Base-by-base conservation (phyloP, 2,888 invertebrate species). In the Axea sp. region DNA sequence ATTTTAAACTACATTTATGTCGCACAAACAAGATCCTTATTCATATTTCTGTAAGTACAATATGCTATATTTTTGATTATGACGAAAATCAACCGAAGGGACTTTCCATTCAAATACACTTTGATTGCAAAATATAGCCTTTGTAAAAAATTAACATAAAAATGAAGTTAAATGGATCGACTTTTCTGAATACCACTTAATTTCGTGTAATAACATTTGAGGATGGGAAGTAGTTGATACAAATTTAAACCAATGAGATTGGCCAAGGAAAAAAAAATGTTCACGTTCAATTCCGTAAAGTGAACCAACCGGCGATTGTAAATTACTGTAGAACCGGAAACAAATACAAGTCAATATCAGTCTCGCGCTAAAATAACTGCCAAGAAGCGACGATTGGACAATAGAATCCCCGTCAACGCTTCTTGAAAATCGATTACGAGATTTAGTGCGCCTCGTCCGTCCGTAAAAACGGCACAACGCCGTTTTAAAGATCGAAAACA, bases 221-320 rank as follows among this genome's bases (percentile, higher is more conserved):
- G 17, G 14, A 43, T 17, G 12, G 9, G 8, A 30, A 26, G 9
- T 11, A 24, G 28, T 35, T 39, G 64, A 71, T 55, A 28, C 49
- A 33, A 55, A 37, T 22, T 24, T 49, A 64, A 57, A 41, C 31
- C 37, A 24, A 30, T 43, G 62, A 28, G 43, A 71, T 64, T 64
- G 64, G 41, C 49, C 12, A 15, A 12, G 33, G 14, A 51, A 60
- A 51, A 73, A 76, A 76, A 77, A 79, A 78, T 8, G 76, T 76
- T 72, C 76, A 67, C 76, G 80, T 81, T 78, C 77, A 82, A 82
- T 82, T 77, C 74, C 76, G 76, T 75, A 80, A 74, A 82, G 82
- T 81, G 82, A 76, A 76, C 43, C 67, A 15, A 43, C 49, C 55
- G 55, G 3, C 28, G 51, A 69, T 77, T 78, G 76, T 79, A 80